phyloP scores from a whole-genome alignment of 2,797 vertebrate species.

The Channa striata region DNA sequence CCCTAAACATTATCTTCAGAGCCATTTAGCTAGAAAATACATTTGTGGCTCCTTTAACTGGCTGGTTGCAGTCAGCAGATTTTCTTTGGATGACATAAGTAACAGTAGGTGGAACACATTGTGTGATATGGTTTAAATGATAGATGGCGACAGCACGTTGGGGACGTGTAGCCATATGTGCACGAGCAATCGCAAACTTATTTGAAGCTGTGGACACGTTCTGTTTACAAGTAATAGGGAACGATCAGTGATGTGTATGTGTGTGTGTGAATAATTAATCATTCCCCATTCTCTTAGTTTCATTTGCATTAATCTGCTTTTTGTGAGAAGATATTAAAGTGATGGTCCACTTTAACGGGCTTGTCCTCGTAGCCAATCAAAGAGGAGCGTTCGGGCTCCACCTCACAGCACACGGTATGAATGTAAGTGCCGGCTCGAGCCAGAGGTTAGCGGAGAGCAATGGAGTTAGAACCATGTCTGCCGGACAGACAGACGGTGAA shows the following conservation, averaged over 20 bases:
- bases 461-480: no score
- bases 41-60: conserved; percentile 20
- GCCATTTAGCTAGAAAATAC: conserved; percentile 17
- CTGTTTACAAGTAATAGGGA: conserved; percentile 25
- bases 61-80: not conserved
- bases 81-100: conserved; percentile 32
- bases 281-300: conserved; percentile 32
- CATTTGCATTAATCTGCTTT: conserved; percentile 77
- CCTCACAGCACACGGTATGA: conserved; percentile 32
- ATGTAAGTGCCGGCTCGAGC: conserved; percentile 45
- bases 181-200: conserved; percentile 10
- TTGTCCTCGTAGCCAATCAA: conserved; percentile 53
- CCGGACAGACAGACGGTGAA: not conserved
- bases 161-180: conserved; percentile 6
- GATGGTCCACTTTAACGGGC: conserved; percentile 65
- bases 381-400: conserved; percentile 31
- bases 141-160: conserved; percentile 24
- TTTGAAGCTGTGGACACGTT: conserved; percentile 38
- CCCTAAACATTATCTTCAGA: conserved; percentile 1
- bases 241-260: conserved; percentile 30
- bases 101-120: conserved; percentile 13
- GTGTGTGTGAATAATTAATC: conserved; percentile 35
- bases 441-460: conserved; percentile 33
- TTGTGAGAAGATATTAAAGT: conserved; percentile 69
- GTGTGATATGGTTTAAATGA: conserved; percentile 33